Base-by-base conservation (phyloP, 1,140 invertebrate species). In the Pseudomyrmex cubaensis region DNA sequence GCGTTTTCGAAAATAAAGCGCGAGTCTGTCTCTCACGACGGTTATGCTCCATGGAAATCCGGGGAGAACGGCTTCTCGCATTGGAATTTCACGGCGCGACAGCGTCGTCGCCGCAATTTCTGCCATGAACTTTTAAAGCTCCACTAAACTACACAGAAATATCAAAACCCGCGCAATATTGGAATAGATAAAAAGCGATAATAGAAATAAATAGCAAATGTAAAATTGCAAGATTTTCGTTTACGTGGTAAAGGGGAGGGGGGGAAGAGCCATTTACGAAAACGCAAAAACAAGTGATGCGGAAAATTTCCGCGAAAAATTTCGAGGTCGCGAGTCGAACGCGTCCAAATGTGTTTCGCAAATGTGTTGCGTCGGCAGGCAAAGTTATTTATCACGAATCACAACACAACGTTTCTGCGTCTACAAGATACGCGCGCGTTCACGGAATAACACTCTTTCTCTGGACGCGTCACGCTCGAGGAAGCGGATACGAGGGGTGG, bases 41-140 rank as follows among this genome's bases (percentile, higher is more conserved):
- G 59, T 76, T 85, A 76, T 84, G 22, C 56, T 25, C 64, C 70
- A 82, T 85, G 87, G 86, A 87, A 87, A 87, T 87, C 83, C 74
- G 44, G 15, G 62, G 48, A 20, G 9, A 52, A 76, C n/a, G 61
- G 13, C 25, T 67, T 25, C 62, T 80, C 15, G 66, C 75, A 69
- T 57, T 20, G 35, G 76, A 72, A 72, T 80, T 72, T 80, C 76
- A 78, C 44, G 64, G 66, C 54, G 64, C 76, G 20, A 7, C 44
- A 15, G 10, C 44, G 44, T 25, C 75, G 63, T 67, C 48, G 76
- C 66, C 76, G 66, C 66, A 72, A 80, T 80, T 69, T 80, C 66
- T 8, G 54, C 66, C 35, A 61, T 72, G 66, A 80, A 80, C 56
- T 80, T 80, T 72, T 59, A 48, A 59, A 80, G 66, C 66, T 10